Conservation (phyloP, 2,888 invertebrate genomes). For the Gastrophysa polygoni region DNA sequence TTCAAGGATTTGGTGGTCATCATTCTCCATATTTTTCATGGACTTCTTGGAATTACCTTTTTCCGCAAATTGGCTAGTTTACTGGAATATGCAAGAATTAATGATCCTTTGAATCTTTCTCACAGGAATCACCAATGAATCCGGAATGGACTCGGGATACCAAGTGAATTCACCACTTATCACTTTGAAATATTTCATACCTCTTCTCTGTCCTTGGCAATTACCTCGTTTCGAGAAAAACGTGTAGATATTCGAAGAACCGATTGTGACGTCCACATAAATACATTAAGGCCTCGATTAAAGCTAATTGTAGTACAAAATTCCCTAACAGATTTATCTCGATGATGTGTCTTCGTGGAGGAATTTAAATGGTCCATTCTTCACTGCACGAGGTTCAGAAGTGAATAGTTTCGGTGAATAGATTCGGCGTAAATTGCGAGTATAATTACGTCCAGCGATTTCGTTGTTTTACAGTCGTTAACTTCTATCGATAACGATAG, state of each 20-base stretch:
- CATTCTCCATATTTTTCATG: too few species aligned
- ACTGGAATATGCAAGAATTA: too few species aligned
- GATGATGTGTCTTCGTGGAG: background rate
- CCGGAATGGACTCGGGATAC: too few species aligned
- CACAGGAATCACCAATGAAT: too few species aligned
- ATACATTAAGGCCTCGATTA: background rate
- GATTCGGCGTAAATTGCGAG: background rate
- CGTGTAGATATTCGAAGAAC: background rate
- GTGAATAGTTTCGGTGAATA: too few species aligned
- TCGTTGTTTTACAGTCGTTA: background rate
- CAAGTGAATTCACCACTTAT: too few species aligned
- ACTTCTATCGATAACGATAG: background rate
- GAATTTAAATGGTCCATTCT: background rate
- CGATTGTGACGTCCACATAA: background rate
- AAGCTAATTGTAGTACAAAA: background rate
- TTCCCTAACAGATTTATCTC: background rate
- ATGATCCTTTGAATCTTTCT: too few species aligned
- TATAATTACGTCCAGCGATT: background rate
- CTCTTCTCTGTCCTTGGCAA: background rate
- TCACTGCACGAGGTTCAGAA: background rate
- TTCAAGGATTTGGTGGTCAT: too few species aligned
- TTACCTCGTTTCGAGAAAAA: background rate
- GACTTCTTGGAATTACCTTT: too few species aligned
- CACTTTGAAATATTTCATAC: too few species aligned
- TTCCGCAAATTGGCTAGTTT: too few species aligned